Evolutionary conservation across 2,797 vertebrate species (phyloP).

Genomic region (Phoxinus dragarum): DNA sequence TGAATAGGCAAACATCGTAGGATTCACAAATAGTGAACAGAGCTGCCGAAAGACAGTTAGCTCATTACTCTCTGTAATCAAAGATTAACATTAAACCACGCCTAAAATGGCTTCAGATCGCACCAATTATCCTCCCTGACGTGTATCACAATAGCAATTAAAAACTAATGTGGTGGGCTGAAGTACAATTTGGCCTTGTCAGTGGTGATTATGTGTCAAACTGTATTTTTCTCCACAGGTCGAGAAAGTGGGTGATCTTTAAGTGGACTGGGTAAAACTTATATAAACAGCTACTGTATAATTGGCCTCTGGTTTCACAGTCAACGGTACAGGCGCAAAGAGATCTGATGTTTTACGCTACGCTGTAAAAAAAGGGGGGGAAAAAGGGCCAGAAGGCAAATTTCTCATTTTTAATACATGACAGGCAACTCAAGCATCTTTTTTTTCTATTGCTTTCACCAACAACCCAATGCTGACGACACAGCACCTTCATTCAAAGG

Average conservation of each 20-base stretch:
- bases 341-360: constrained; percentile 6
- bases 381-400: constrained; percentile 19
- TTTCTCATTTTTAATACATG: constrained; percentile 40
- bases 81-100: constrained; percentile 45
- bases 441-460: background rate
- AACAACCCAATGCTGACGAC: background rate
- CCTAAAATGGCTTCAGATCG: constrained; percentile 11
- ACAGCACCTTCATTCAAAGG: background rate
- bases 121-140: constrained; percentile 28
- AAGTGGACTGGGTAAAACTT: constrained; percentile 7
- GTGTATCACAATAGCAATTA: constrained; percentile 38
- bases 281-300: constrained; percentile 37
- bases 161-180: constrained; percentile 18
- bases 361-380: background rate
- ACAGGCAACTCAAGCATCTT: background rate
- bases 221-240: background rate
- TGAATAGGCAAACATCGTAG: constrained; percentile 72
- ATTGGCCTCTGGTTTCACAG: constrained; percentile 44
- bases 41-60: constrained; percentile 57
- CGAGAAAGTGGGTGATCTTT: constrained; percentile 13
- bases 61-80: constrained; percentile 39
- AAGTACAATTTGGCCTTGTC: constrained; percentile 14
- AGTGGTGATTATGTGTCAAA: constrained; percentile 20
- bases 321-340: constrained; percentile 11
- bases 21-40: constrained; percentile 65